These are phyloP conservation scores for Podarcis cretensis DNA, from an alignment of 2,113 vertebrate genomes.

Conservation along the genomic window DNA sequence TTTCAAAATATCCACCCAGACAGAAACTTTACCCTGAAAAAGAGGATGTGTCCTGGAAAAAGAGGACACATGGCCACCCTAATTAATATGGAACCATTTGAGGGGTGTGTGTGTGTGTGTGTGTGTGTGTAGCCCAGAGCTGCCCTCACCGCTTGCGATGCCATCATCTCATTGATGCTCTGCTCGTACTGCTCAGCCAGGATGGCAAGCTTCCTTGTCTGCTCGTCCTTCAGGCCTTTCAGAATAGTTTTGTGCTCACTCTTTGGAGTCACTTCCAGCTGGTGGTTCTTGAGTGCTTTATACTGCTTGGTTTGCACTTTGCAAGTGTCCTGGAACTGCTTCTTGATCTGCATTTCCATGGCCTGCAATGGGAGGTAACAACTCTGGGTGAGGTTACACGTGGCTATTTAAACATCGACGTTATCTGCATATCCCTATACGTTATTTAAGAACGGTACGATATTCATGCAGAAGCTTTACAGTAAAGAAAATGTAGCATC, in stretches of 20 bases:
- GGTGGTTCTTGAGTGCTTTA: conserved; percentile 99
- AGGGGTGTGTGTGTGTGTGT: too few relatives aligned
- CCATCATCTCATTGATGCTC: conserved; percentile 99
- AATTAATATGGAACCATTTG: too few relatives aligned
- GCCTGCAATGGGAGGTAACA: conserved; percentile 76
- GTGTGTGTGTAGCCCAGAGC: not conserved
- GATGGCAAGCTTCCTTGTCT: conserved; percentile 98
- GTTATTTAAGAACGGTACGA: not conserved
- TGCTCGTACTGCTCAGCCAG: conserved; percentile 99
- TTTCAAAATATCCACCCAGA: too few relatives aligned
- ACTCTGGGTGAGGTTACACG: not conserved
- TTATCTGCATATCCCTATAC: not conserved
- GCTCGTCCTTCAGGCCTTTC: conserved; percentile 98
- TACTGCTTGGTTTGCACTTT: conserved; percentile 99
- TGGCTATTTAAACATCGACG: not conserved
- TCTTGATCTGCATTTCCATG: conserved; percentile 99
- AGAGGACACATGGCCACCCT: too few relatives aligned
- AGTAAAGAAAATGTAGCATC: not conserved
- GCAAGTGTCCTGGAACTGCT: conserved; percentile 99
- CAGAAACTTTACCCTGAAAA: too few relatives aligned
- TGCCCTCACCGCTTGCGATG: conserved; percentile 92
- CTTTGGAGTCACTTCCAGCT: conserved; percentile 98
- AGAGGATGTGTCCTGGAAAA: too few relatives aligned
- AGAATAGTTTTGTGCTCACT: conserved; percentile 98
- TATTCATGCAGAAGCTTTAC: not conserved